These are phyloP conservation scores for Pelusios castaneus DNA, from an alignment of 2,113 vertebrate genomes.

Conservation along the genomic window DNA sequence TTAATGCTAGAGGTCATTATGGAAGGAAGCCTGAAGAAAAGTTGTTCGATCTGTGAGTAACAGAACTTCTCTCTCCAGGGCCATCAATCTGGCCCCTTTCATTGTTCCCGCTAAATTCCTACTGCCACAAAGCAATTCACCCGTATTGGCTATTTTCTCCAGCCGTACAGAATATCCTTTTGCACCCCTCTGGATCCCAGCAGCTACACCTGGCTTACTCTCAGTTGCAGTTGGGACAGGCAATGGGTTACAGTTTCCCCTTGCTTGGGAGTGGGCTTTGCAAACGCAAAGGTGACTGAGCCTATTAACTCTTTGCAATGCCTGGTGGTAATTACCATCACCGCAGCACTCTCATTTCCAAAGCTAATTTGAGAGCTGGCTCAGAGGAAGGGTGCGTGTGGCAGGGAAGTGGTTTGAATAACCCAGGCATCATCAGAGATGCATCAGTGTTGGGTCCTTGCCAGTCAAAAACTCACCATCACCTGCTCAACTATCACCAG, in stretches of 20 bases:
- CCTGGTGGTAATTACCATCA: not conserved
- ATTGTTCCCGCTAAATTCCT: not conserved
- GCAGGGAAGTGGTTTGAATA: not conserved
- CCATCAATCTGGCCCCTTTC: not conserved
- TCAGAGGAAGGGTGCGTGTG: not conserved
- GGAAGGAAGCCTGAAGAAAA: not conserved
- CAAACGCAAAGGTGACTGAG: not conserved
- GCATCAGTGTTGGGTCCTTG: accelerated
- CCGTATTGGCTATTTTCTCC: not conserved
- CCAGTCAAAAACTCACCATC: not conserved
- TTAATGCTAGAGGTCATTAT: not conserved
- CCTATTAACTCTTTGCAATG: not conserved
- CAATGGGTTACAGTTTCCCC: not conserved
- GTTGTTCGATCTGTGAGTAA: not conserved
- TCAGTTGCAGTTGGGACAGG: not conserved
- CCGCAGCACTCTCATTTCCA: not conserved
- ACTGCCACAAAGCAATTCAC: not conserved
- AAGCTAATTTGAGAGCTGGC: not conserved
- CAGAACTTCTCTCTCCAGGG: not conserved
- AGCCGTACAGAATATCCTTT: not conserved
- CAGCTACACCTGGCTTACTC: not conserved
- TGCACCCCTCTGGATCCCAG: not conserved
- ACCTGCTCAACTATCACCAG: not conserved
- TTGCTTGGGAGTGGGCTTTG: not conserved
- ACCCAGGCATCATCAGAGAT: accelerated